phyloP scores from a whole-genome alignment of 2,797 vertebrate species.

The Myotis planiceps region DNA sequence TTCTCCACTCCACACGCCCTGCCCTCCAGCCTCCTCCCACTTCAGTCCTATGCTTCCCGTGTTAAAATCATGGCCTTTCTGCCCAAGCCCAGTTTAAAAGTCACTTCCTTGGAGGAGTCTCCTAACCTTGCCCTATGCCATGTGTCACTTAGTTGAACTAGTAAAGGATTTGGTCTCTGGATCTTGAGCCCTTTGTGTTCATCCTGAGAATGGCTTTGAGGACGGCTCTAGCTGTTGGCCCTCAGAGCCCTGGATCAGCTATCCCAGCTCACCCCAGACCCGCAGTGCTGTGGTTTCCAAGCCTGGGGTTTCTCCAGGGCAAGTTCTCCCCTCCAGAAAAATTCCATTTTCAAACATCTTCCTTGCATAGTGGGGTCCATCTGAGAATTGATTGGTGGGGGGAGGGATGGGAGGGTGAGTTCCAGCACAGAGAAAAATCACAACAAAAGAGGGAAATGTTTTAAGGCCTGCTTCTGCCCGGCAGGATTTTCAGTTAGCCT shows the following conservation, averaged over 20 bases:
- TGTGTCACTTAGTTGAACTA: neutral
- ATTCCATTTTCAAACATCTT: neutral
- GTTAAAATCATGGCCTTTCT: neutral
- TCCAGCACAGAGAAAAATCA: neutral
- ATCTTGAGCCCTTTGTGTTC: neutral
- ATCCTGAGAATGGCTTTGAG: neutral
- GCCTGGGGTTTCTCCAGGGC: too few relatives aligned
- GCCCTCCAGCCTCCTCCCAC: fast-evolving
- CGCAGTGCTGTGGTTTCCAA: neutral
- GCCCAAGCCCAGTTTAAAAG: neutral
- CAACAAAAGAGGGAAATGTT: neutral
- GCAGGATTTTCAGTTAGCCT: neutral
- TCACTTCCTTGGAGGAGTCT: neutral
- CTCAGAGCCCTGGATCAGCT: neutral
- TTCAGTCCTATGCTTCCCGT: neutral
- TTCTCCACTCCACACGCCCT: neutral
- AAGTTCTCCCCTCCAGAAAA: neutral
- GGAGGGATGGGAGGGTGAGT: neutral
- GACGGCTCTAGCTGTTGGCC: neutral
- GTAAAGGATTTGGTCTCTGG: neutral
- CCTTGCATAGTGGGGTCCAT: neutral
- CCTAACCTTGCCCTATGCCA: neutral
- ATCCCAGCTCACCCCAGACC: neutral
- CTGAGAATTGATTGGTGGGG: neutral
- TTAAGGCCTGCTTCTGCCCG: neutral